These are phyloP conservation scores for Columbina picui DNA, from an alignment of 2,113 vertebrate species.

Conservation along the genomic window DNA sequence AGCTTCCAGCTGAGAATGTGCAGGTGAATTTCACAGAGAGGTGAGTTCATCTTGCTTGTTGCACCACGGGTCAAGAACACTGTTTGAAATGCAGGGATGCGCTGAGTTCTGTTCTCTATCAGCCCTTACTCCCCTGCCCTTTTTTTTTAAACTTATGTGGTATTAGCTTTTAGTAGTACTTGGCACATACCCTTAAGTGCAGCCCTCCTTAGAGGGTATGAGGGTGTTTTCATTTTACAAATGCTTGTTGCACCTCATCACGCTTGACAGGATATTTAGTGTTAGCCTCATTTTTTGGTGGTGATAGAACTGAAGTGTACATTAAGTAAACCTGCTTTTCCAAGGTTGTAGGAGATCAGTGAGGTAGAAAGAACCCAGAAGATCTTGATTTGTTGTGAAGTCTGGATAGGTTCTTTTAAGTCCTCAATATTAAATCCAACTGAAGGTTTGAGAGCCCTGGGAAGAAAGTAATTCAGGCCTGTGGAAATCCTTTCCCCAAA, in stretches of 20 bases:
- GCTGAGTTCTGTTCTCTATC: not conserved
- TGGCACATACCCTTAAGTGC: not conserved
- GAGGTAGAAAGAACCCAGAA: not conserved
- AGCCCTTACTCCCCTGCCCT: accelerated
- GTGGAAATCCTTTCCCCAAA: not conserved
- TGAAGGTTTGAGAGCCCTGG: not conserved
- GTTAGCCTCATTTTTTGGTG: not conserved
- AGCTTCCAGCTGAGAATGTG: conserved; percentile 88
- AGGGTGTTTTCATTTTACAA: not conserved
- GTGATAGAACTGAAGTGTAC: not conserved
- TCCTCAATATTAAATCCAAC: not conserved
- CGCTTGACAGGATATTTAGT: accelerated
- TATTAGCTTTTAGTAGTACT: not conserved
- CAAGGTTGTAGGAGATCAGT: not conserved
- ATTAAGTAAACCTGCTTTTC: not conserved
- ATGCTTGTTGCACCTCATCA: not conserved
- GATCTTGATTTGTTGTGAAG: not conserved
- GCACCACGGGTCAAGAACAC: not conserved
- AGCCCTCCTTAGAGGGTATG: not conserved
- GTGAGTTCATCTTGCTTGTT: conserved; percentile 72
- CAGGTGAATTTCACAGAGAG: conserved; percentile 89
- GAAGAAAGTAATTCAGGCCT: not conserved
- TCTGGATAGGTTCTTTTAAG: not conserved
- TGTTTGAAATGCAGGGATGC: not conserved
- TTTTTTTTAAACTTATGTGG: not conserved